Conservation (phyloP, 2,888 invertebrate genomes). For the Harpalus rufipes region DNA sequence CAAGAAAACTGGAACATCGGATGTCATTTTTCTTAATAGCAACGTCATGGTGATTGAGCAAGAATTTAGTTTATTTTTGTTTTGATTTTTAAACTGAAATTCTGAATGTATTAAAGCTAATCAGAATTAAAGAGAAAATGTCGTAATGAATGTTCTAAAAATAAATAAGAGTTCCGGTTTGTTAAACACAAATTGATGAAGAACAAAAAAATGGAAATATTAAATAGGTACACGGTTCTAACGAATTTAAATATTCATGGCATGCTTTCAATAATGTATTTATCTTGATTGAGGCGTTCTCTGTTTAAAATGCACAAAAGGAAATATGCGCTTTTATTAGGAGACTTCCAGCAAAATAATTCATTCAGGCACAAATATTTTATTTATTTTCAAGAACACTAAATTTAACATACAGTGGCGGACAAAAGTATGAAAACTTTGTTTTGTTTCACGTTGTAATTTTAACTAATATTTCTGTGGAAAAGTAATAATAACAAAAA, state of each 20-base stretch:
- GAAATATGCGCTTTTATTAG: slow-evolving; percentile 40
- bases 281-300: slow-evolving; percentile 52
- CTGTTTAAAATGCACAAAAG: slow-evolving; percentile 47
- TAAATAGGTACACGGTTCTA: slow-evolving; percentile 57
- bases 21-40: slow-evolving; percentile 25
- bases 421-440: too few relatives aligned
- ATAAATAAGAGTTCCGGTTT: slow-evolving; percentile 57
- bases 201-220: slow-evolving; percentile 56
- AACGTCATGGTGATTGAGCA: slow-evolving; percentile 10
- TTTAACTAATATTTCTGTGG: too few relatives aligned
- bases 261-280: slow-evolving; percentile 64
- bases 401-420: too few relatives aligned
- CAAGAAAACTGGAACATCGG: slow-evolving; percentile 9
- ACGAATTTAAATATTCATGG: slow-evolving; percentile 67
- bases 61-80: slow-evolving; percentile 18
- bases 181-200: slow-evolving; percentile 58
- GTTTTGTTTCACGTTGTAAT: too few relatives aligned
- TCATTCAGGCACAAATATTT: background rate
- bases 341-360: background rate
- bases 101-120: slow-evolving; percentile 1
- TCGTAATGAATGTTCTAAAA: slow-evolving; percentile 54
- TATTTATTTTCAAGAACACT: too few relatives aligned
- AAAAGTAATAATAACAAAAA: too few relatives aligned
- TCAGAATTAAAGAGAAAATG: slow-evolving; percentile 46
- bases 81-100: slow-evolving; percentile 17